Conservation (phyloP, 2,888 invertebrate species). For the Apantesis nais region DNA sequence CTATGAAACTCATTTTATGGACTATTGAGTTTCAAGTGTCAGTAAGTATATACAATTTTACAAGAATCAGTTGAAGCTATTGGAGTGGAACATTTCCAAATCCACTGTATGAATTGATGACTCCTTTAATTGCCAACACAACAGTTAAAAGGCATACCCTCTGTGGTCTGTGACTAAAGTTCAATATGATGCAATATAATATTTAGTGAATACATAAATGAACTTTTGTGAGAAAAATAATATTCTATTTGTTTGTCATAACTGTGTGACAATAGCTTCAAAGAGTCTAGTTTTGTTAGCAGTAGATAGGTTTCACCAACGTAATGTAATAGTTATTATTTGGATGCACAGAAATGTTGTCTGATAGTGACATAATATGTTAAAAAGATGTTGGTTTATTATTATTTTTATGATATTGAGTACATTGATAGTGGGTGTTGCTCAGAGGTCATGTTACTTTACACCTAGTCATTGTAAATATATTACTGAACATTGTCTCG, state of each 20-base stretch:
- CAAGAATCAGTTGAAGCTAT: background rate
- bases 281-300: background rate
- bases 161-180: background rate
- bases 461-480: background rate
- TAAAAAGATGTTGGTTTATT: background rate
- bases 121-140: background rate
- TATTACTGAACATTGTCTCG: background rate
- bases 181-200: background rate
- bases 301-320: background rate
- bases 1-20: background rate
- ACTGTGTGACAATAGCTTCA: background rate
- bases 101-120: background rate
- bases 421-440: background rate
- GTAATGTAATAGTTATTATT: background rate
- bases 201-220: background rate
- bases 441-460: background rate
- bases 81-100: background rate
- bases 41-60: background rate
- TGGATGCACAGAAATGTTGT: background rate
- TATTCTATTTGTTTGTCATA: background rate
- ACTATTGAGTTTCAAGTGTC: background rate
- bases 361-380: background rate
- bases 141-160: background rate
- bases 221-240: background rate
- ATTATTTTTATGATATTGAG: conserved; percentile 1